Evolutionary conservation across 2,888 invertebrate genomes (phyloP), one percentile per base, ranked within the genome.

Genomic region (Catocala nupta): DNA sequence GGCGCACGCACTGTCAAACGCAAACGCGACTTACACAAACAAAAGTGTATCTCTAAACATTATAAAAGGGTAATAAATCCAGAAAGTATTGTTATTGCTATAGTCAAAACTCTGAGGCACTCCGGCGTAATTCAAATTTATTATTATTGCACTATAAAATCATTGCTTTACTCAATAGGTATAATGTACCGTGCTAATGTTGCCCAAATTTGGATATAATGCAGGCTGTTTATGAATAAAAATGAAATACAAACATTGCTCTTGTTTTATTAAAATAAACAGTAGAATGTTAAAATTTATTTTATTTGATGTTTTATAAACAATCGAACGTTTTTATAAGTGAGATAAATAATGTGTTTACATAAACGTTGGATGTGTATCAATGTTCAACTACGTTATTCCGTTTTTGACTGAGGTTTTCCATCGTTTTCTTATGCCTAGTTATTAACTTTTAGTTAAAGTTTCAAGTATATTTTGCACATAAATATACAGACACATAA

Each of bases 111-210:
- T 81, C 73, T 49, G 59, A 59, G 42, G 65, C 70, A 73, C 76
- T 80, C 69, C 9, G 61, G 34, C 66, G 67, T 80, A 80, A 83
- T 78, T 73, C 62, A 78, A 83, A 84, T 84, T 84, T 82, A 84
- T 83, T 78, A 77, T 81, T 77, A 83, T 82, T 75, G 61, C 63
- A 68, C 57, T 53, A 59, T 63, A 55, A 73, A 71, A 73, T 71
- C 64, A 71, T 78, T 78, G 79, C 74, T 81, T 77, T 67, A 54
- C 68, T 63, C 43, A 73, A 68, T 73, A 62, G 59, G 56, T 66
- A 59, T n/a, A 39, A 71, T 60, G 74, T 63, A 48, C 53, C 62
- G 55, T 61, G 44, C 16, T 59, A 59, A 59, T 59, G 51, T 48
- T 59, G 33, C 7, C 43, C 13, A 25, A 52, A 45, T 48, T 63